Conservation (phyloP, 2,797 vertebrate species). For the Diplodus puntazzo region DNA sequence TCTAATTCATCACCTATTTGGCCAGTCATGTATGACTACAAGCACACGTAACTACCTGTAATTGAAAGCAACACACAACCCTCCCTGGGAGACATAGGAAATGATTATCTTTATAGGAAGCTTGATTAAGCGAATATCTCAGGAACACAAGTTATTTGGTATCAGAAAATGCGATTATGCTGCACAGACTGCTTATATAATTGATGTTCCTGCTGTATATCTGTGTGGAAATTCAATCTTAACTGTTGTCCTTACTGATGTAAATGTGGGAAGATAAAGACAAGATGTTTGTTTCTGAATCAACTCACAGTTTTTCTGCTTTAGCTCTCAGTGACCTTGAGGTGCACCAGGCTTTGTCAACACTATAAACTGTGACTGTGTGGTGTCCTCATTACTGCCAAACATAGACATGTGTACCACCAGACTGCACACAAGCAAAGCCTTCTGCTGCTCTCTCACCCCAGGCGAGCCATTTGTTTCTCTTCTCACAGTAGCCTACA, state of each 20-base stretch:
- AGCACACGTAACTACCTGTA: background rate
- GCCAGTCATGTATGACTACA: background rate
- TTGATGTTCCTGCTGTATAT: background rate
- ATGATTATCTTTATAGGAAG: background rate
- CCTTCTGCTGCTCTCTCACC: conserved; percentile 73
- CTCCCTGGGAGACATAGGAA: background rate
- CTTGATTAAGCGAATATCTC: background rate
- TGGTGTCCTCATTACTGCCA: conserved; percentile 65
- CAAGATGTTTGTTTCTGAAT: conserved; percentile 28
- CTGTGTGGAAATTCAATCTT: conserved; percentile 1
- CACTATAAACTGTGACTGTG: conserved; percentile 61
- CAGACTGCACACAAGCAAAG: conserved; percentile 67
- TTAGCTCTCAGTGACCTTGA: conserved; percentile 51
- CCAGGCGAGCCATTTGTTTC: conserved; percentile 71
- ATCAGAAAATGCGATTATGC: conserved; percentile 1
- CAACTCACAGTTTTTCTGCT: conserved; percentile 28
- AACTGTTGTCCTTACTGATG: background rate
- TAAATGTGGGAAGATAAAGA: background rate
- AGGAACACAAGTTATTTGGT: background rate
- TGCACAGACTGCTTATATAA: conserved; percentile 1
- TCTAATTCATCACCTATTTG: background rate
- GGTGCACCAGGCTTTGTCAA: conserved; percentile 52
- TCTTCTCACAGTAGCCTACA: conserved; percentile 53
- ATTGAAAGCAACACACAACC: conserved; percentile 7
- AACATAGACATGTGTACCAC: conserved; percentile 60